Evolutionary conservation across 2,113 vertebrate genomes (phyloP).

Genomic region (Ictalurus punctatus): DNA sequence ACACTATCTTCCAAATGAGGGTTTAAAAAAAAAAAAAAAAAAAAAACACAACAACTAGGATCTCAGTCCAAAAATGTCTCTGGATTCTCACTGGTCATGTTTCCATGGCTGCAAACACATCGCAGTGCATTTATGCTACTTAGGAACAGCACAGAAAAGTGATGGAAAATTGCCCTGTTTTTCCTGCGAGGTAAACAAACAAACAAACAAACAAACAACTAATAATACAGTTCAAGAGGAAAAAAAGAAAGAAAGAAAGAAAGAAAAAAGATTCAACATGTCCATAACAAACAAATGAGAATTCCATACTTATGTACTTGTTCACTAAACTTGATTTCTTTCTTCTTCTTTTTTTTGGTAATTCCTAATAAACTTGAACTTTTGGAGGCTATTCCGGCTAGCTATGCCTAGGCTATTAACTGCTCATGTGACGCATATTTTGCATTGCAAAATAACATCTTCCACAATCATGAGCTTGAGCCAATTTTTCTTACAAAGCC

Average conservation of each 20-base stretch:
- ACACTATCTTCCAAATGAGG: neutral
- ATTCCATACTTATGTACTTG: neutral
- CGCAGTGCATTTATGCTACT: neutral
- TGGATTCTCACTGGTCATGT: conserved; percentile 16
- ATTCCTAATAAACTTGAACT: neutral
- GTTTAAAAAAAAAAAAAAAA: neutral
- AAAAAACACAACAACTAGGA: neutral
- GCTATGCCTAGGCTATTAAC: neutral
- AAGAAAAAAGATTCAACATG: too few species aligned
- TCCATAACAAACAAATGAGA: neutral
- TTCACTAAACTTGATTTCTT: neutral
- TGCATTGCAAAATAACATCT: neutral
- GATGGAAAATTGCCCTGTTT: conserved; percentile 23
- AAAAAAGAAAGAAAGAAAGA: too few species aligned
- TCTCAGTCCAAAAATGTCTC: conserved; percentile 9
- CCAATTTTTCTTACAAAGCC: conserved; percentile 3
- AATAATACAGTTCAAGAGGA: neutral
- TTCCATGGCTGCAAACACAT: neutral
- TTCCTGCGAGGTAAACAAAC: neutral
- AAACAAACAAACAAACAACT: too few species aligned
- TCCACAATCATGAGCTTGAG: neutral
- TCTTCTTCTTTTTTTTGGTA: neutral
- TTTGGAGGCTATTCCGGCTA: neutral
- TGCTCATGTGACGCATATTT: neutral
- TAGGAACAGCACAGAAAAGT: neutral